phyloP scores from a whole-genome alignment of 2,888 invertebrate species.

The Trichopria drosophilae region DNA sequence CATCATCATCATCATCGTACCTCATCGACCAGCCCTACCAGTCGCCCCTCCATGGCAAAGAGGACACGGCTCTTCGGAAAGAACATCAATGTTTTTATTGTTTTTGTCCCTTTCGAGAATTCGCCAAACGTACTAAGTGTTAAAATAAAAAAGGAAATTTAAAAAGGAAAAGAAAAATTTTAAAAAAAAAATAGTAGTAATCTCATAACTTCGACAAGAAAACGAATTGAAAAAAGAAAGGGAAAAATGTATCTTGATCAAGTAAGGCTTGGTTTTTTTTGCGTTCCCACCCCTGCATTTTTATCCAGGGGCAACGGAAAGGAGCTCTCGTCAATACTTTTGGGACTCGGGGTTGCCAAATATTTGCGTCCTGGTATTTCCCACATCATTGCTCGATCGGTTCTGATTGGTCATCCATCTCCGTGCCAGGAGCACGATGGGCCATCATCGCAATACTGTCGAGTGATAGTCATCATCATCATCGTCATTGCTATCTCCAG shows the following conservation, averaged over 20 bases:
- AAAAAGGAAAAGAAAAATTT: constrained; percentile 32
- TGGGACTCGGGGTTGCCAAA: no score
- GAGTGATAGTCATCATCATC: constrained; percentile 10
- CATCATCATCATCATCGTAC: constrained; percentile 54
- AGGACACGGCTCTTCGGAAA: constrained; percentile 60
- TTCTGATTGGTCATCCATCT: constrained; percentile 17
- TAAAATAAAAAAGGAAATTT: constrained; percentile 44
- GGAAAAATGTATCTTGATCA: constrained; percentile 57
- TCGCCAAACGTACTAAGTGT: constrained; percentile 44
- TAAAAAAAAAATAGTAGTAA: no score
- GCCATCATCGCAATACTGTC: constrained; percentile 22
- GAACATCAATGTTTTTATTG: constrained; percentile 57
- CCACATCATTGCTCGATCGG: constrained; percentile 26
- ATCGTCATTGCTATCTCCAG: constrained; percentile 10
- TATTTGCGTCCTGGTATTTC: constrained; percentile 33
- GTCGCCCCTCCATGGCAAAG: constrained; percentile 58
- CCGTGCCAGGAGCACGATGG: constrained; percentile 1
- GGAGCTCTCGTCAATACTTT: no score
- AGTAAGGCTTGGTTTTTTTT: constrained; percentile 56
- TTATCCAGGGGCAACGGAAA: no score
- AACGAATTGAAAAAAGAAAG: constrained; percentile 32
- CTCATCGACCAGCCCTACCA: constrained; percentile 48
- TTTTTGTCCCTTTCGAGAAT: constrained; percentile 34
- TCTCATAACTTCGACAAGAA: no score
- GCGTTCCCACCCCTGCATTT: constrained; percentile 17